Percentiles rank a stretch among this genome's conserved stretches.
Conservation (phyloP, 1,140 invertebrate genomes). For the Drosophila chauvacae region DNA sequence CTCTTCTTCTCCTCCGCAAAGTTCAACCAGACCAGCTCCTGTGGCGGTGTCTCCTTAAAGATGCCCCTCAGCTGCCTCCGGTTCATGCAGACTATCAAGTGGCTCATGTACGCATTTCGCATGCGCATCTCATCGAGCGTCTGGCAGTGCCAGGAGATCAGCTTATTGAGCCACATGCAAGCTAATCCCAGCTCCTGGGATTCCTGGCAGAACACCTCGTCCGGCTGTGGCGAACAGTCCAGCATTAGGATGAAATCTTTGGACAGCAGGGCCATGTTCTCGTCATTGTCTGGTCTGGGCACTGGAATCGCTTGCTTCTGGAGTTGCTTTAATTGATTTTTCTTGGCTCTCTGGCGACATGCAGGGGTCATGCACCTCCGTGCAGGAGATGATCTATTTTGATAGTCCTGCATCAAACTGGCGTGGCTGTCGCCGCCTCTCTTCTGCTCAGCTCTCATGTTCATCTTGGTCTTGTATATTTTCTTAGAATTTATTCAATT, state of each 20-base stretch:
- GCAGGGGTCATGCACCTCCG: not conserved
- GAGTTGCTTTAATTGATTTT: not conserved
- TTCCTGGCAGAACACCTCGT: constrained; percentile 44
- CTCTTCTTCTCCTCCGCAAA: constrained; percentile 30
- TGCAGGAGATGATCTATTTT: no score
- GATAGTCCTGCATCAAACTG: no score
- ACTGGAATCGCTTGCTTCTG: not conserved
- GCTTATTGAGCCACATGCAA: constrained; percentile 54
- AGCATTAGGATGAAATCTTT: constrained; percentile 55
- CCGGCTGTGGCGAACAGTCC: constrained; percentile 26
- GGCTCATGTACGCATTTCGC: constrained; percentile 68
- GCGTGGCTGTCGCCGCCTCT: not conserved
- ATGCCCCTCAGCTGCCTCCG: constrained; percentile 50
- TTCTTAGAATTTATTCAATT: constrained; percentile 6
- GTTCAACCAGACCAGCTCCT: constrained; percentile 43
- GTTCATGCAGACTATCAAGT: constrained; percentile 62
- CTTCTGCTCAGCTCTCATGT: no score
- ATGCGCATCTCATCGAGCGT: constrained; percentile 51
- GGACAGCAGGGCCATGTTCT: constrained; percentile 6
- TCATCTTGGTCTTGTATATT: not conserved
- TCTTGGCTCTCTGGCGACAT: not conserved
- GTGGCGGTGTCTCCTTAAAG: constrained; percentile 38
- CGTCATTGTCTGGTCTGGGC: not conserved
- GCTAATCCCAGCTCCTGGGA: constrained; percentile 35
- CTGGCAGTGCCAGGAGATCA: constrained; percentile 38